Evolutionary conservation across 2,797 vertebrate species (phyloP).

Genomic region (Leuciscus waleckii): DNA sequence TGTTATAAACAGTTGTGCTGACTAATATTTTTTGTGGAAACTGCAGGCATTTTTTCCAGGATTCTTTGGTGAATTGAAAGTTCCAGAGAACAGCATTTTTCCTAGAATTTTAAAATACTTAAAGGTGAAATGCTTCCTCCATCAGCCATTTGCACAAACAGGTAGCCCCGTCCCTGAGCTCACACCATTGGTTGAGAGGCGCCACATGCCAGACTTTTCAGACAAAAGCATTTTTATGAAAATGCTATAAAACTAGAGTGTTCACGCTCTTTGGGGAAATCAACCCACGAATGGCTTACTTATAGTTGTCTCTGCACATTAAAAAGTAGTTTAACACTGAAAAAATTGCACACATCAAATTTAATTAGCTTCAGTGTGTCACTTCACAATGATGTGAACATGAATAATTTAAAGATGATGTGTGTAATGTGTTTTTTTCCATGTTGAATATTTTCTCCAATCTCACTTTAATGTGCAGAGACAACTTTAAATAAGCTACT

Average conservation of each 20-base stretch:
- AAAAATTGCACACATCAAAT: conserved; percentile 16
- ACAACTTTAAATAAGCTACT: conserved; percentile 13
- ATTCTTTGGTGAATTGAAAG: neutral
- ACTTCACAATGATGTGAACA: conserved; percentile 3
- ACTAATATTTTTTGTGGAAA: neutral
- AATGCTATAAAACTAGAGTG: neutral
- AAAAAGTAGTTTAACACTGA: conserved; percentile 16
- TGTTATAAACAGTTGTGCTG: neutral
- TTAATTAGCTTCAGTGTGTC: conserved; percentile 40
- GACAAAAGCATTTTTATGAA: neutral
- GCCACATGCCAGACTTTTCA: neutral
- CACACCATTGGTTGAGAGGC: neutral
- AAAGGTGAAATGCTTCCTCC: neutral
- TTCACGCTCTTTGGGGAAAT: conserved; percentile 22
- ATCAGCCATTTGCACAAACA: conserved; percentile 8
- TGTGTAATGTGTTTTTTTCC: conserved; percentile 20
- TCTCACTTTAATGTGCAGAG: neutral
- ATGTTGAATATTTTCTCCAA: conserved; percentile 5
- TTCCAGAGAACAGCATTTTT: neutral
- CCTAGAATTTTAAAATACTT: neutral
- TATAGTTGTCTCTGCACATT: conserved; percentile 37
- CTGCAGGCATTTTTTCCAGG: neutral
- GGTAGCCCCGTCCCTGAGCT: neutral
- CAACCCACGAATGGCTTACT: neutral
- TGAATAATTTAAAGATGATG: conserved; percentile 35